A percentile compares a stretch with the other conserved stretches of the same genome.
Evolutionary conservation across 2,888 invertebrate species (phyloP).

Genomic region (Heteromurus nitidus): DNA sequence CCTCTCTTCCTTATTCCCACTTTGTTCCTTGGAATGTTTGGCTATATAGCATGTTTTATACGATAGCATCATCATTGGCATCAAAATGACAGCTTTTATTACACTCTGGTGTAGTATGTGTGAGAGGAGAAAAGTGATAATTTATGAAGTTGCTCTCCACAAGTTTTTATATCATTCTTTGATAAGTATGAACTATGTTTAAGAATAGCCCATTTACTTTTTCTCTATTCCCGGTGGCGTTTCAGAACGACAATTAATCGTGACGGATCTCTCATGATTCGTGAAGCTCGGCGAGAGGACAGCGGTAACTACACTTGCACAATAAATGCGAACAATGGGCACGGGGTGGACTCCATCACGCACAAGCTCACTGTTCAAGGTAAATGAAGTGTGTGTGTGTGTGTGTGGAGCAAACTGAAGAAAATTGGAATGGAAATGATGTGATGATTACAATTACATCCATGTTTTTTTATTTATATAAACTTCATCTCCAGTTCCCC

Average conservation of each 20-base stretch:
- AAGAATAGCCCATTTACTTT: too few species aligned
- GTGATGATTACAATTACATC: too few species aligned
- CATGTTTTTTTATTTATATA: too few species aligned
- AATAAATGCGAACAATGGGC: slow-evolving; percentile 76
- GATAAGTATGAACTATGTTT: too few species aligned
- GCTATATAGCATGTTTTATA: too few species aligned
- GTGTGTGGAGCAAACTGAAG: neutral
- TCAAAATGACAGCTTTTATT: slow-evolving; percentile 36
- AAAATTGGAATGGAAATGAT: too few species aligned
- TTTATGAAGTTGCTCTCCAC: neutral
- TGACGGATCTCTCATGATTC: slow-evolving; percentile 77
- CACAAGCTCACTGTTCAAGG: slow-evolving; percentile 79
- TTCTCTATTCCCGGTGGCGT: too few species aligned
- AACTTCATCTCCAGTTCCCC: slow-evolving; percentile 81
- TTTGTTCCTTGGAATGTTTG: neutral
- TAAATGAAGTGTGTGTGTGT: too few species aligned
- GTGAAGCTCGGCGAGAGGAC: slow-evolving; percentile 75
- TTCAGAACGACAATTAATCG: slow-evolving; percentile 47
- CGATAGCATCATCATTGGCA: slow-evolving; percentile 16
- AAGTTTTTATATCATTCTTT: too few species aligned
- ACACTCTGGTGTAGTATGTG: slow-evolving; percentile 8
- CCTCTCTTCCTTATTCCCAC: slow-evolving; percentile 9
- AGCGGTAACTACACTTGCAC: slow-evolving; percentile 80
- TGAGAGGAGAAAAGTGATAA: neutral
- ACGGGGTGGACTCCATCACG: slow-evolving; percentile 78